Conservation (phyloP, 2,797 vertebrate species). For the Borostomias antarcticus region DNA sequence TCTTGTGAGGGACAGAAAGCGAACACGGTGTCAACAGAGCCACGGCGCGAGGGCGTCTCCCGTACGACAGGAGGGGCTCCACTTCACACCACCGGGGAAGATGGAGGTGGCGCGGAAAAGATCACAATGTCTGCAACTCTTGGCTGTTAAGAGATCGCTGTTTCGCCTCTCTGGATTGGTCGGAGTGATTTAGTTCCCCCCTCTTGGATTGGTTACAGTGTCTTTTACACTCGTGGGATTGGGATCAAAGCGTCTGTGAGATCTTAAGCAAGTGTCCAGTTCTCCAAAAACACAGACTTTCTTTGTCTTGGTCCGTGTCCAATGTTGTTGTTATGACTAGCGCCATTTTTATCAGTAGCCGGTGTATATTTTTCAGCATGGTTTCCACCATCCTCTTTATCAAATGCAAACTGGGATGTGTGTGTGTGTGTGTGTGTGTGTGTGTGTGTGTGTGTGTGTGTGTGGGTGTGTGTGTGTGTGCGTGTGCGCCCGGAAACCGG, state of each 20-base stretch:
- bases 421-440: too few relatives aligned
- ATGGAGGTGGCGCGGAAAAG: too few relatives aligned
- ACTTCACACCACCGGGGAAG: too few relatives aligned
- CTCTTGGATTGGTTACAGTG: neutral
- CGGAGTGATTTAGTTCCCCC: too few relatives aligned
- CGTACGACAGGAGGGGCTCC: too few relatives aligned
- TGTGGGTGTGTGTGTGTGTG: too few relatives aligned
- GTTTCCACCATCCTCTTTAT: conserved; percentile 27
- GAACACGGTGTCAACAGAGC: conserved; percentile 30
- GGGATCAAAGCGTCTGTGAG: neutral
- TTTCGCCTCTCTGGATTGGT: too few relatives aligned
- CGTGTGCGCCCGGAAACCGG: too few relatives aligned
- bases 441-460: too few relatives aligned
- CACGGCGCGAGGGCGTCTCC: too few relatives aligned
- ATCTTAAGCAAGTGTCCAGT: conserved; percentile 3
- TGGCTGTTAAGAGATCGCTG: too few relatives aligned
- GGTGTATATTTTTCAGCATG: conserved; percentile 25
- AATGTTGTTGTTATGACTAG: conserved; percentile 33
- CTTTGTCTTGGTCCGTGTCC: neutral
- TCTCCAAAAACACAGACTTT: conserved; percentile 9
- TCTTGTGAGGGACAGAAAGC: conserved; percentile 38
- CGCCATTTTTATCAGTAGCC: conserved; percentile 22
- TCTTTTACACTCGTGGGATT: neutral
- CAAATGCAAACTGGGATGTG: neutral
- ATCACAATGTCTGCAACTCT: too few relatives aligned